These are phyloP conservation scores for Andrena dorsata DNA, from an alignment of 2,888 invertebrate species.

Conservation along the genomic window DNA sequence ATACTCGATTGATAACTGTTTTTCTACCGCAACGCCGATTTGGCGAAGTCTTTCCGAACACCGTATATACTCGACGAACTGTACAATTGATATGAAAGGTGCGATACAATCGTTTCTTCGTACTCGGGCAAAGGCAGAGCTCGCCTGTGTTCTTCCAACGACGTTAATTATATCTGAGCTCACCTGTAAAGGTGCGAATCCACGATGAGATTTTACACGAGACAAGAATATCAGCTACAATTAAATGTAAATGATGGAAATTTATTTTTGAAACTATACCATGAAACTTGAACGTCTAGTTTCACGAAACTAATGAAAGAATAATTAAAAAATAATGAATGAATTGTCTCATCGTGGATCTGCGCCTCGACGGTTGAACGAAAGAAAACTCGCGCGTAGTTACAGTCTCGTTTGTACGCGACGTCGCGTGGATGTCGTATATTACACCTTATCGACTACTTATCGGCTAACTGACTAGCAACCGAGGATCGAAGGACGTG, in stretches of 20 bases:
- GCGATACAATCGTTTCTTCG: background rate
- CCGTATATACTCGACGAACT: background rate
- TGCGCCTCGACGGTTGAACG: background rate
- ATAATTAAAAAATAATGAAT: too few relatives aligned
- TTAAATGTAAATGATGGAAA: too few relatives aligned
- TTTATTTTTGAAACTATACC: too few relatives aligned
- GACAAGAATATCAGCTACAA: too few relatives aligned
- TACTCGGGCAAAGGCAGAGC: background rate
- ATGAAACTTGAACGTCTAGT: too few relatives aligned
- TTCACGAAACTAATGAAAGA: too few relatives aligned
- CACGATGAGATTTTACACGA: too few relatives aligned
- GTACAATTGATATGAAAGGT: background rate
- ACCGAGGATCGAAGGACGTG: constrained; percentile 40
- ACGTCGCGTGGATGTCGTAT: constrained; percentile 13
- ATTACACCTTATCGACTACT: constrained; percentile 54
- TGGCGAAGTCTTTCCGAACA: background rate
- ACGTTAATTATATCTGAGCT: constrained; percentile 15
- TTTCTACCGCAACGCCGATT: too few relatives aligned
- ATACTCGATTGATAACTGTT: too few relatives aligned
- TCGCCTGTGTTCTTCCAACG: background rate
- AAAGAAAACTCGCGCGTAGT: constrained; percentile 2
- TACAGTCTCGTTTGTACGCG: constrained; percentile 18
- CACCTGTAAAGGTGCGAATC: background rate
- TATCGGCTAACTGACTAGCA: constrained; percentile 69
- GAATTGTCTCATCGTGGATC: background rate